Evolutionary conservation across 2,888 invertebrate genomes (phyloP), one percentile per base, ranked within the genome.

Genomic region (Gymnosoma rotundatum): DNA sequence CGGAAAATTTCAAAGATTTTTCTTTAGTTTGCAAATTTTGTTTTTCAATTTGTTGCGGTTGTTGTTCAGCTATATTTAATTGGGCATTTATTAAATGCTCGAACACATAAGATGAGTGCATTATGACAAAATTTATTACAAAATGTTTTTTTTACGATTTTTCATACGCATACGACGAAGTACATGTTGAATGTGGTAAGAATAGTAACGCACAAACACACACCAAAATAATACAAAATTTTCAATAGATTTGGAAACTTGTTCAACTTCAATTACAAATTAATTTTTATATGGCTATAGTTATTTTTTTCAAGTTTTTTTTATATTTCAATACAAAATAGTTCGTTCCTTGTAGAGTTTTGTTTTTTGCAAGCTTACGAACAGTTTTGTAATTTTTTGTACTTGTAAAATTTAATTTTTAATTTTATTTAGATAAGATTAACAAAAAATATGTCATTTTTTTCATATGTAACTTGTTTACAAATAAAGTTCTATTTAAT

Each of bases 51-150:
- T 72, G 50, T 42, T 38, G 48, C 38, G 38, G 63, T 56, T 64
- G 74, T 86, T 78, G 83, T 50, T 88, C 88, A 87, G 87, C 87
- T 76, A 87, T 87, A 73, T 89, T 89, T 76, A 88, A 78, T 88
- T 90, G 89, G 88, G 89, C 90, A 86, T 87, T 88, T 87, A 90
- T 89, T 74, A 92, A 89, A 89, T 92, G 90, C 88, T 92, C 91
- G 81, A 90, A 90, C 67, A 92, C 88, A 88, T 91, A 92, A 87
- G 90, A 90, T 86, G 92, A 91, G 90, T 91, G 91, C 92, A 92
- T 92, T 88, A 89, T 91, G 85, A 80, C 80, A 74, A 83, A 76
- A 67, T 79, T 67, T 69, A 54, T 18, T 64, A 67, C 52, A 56
- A 32, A 32, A 32, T 42, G 6, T 56, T 73, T 67, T 67, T 69